Percentiles rank a stretch among this genome's conserved stretches.
These are phyloP conservation scores for Omphaloscelis lunosa DNA, from an alignment of 2,888 invertebrate genomes.

Conservation along the genomic window DNA sequence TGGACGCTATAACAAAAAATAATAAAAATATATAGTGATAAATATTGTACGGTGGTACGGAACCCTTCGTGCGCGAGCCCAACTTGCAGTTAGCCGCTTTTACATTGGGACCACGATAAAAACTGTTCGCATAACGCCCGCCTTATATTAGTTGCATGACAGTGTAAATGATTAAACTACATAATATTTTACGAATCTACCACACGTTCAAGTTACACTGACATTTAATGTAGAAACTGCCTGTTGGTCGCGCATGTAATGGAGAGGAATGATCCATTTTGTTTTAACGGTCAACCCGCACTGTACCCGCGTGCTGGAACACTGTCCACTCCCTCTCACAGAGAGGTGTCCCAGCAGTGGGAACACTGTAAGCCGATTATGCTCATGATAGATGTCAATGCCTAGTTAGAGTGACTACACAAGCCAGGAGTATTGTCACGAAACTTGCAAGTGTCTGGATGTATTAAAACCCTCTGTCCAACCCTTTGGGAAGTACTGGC, in stretches of 20 bases:
- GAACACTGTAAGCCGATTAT: background rate
- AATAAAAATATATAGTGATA: no score
- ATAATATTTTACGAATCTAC: constrained; percentile 19
- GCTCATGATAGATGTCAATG: background rate
- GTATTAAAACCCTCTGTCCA: background rate
- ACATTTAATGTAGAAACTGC: background rate
- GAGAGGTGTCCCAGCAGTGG: background rate
- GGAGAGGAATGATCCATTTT: constrained; percentile 13
- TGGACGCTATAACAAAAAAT: no score
- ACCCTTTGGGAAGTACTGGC: no score
- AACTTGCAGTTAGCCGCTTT: no score
- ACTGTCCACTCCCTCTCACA: no score
- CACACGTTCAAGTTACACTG: constrained; percentile 20
- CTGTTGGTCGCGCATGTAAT: background rate
- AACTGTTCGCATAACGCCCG: constrained; percentile 14
- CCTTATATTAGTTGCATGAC: constrained; percentile 30
- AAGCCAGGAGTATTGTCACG: no score
- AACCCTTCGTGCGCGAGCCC: no score
- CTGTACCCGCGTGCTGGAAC: background rate
- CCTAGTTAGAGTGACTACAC: no score
- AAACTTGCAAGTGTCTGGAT: background rate
- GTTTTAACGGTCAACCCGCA: background rate
- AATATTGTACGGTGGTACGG: no score
- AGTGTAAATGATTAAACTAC: constrained; percentile 14
- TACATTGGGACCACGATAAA: background rate